phyloP scores from a whole-genome alignment of 1,140 invertebrate species.

The Battus philenor region DNA sequence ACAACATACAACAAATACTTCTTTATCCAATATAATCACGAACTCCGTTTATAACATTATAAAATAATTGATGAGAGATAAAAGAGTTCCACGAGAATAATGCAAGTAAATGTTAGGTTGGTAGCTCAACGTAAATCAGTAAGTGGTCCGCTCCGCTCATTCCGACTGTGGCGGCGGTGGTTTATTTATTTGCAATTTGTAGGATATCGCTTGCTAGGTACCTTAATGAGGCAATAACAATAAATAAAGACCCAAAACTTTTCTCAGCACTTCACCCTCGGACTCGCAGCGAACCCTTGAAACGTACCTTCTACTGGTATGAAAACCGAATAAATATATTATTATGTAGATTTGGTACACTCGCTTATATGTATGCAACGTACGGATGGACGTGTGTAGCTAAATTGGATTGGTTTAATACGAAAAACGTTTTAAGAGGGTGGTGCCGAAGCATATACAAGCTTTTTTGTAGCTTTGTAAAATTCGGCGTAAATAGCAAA shows the following conservation, averaged over 20 bases:
- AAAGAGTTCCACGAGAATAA: no score
- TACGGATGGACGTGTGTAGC: slow-evolving; percentile 4
- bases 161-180: slow-evolving; percentile 42
- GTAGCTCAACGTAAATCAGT: slow-evolving; percentile 24
- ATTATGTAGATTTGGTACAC: slow-evolving; percentile 23
- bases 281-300: slow-evolving; percentile 48
- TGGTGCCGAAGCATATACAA: no score
- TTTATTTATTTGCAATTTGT: slow-evolving; percentile 75
- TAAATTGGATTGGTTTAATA: slow-evolving; percentile 15
- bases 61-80: no score
- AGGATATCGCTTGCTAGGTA: slow-evolving; percentile 68
- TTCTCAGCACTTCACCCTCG: slow-evolving; percentile 60
- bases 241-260: slow-evolving; percentile 76
- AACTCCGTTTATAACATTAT: no score
- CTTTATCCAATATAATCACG: no score
- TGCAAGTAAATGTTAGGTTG: no score
- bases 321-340: slow-evolving; percentile 59
- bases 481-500: no score
- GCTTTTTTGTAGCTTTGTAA: no score
- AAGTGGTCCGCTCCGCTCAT: slow-evolving; percentile 45
- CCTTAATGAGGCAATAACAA: slow-evolving; percentile 75
- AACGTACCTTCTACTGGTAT: slow-evolving; percentile 58
- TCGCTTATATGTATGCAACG: slow-evolving; percentile 6
- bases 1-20: no score
- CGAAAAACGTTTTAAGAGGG: neutral